Evolutionary conservation across 1,140 invertebrate species (phyloP), one percentile per base, ranked within the genome.

Genomic region (Zelostemma sp.): DNA sequence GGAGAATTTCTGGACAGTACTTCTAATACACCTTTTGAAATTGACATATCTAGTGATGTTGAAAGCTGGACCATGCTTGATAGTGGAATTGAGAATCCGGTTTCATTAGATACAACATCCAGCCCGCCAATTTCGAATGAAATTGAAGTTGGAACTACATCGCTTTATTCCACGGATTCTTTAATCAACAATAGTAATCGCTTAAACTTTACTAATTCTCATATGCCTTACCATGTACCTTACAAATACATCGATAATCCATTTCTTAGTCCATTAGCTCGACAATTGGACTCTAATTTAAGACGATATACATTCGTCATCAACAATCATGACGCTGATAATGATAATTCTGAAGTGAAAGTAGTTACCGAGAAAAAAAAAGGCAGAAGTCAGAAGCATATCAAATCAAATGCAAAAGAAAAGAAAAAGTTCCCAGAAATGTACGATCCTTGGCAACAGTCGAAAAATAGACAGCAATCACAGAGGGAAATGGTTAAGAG

Each of bases 171-270:
- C 9, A 47, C 46, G 33, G 33, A 35, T 31, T 14, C 1, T 16
- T 53, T 57, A 5, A 28, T 28, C 25, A 8, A 28, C 3, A 40
- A 17, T 2, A 47, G 53, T 31, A 46, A 43, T n/a, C 48, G 48
- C 12, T 48, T 21, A 8, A 31, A 50, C 31, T 48, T 14, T 35
- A 59, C 50, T 5, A 66, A 45, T 11, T 48, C 63, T 8, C 15
- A 59, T 28, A 28, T n/a, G n/a, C n/a, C n/a, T n/a, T n/a, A n/a
- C n/a, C n/a, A 28, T 9, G 60, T 65, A 31, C 15, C 11, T 21
- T 65, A 66, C 5, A 53, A 55, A 31, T 73, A 47, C 35, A 65
- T 65, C 21, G 60, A 68, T 28, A 72, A 73, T 57, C 70, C 70
- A 56, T 73, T 62, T 53, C 35, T 68, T 35, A 63, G 66, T 51